phyloP scores from a whole-genome alignment of 1,140 invertebrate genomes.

The Drosophila gunungcola region DNA sequence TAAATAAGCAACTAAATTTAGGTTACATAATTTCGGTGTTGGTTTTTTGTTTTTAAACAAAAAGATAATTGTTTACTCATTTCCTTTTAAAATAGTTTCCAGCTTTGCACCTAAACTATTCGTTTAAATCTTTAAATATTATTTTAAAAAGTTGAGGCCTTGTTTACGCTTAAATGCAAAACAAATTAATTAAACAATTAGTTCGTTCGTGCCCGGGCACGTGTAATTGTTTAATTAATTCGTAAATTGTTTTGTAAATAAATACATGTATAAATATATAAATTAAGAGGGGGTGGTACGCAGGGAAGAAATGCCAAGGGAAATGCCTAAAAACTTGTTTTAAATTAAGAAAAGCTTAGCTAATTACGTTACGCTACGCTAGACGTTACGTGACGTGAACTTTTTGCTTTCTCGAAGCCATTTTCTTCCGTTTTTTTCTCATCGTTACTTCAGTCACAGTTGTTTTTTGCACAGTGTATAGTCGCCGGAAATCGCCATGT shows the following conservation, averaged over 20 bases:
- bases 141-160: conserved; percentile 70
- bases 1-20: conserved; percentile 81
- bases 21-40: conserved; percentile 47
- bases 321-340: conserved; percentile 68
- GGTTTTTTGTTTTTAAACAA: conserved; percentile 30
- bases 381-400: conserved; percentile 54
- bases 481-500: conserved; percentile 40
- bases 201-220: conserved; percentile 45
- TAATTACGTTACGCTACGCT: conserved; percentile 58
- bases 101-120: conserved; percentile 62
- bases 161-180: conserved; percentile 77
- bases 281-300: conserved; percentile 46
- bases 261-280: conserved; percentile 69
- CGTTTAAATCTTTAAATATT: conserved; percentile 51
- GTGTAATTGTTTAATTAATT: conserved; percentile 84
- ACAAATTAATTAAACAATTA: conserved; percentile 85
- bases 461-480: conserved; percentile 40
- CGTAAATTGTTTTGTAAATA: conserved; percentile 77
- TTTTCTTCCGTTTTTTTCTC: conserved; percentile 11
- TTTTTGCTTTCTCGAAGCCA: conserved; percentile 38
- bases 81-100: conserved; percentile 42
- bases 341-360: conserved; percentile 49
- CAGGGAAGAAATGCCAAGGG: conserved; percentile 61
- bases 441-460: conserved; percentile 77
- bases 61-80: conserved; percentile 24